phyloP scores from a whole-genome alignment of 2,888 invertebrate species.

The Hartigia nigra region DNA sequence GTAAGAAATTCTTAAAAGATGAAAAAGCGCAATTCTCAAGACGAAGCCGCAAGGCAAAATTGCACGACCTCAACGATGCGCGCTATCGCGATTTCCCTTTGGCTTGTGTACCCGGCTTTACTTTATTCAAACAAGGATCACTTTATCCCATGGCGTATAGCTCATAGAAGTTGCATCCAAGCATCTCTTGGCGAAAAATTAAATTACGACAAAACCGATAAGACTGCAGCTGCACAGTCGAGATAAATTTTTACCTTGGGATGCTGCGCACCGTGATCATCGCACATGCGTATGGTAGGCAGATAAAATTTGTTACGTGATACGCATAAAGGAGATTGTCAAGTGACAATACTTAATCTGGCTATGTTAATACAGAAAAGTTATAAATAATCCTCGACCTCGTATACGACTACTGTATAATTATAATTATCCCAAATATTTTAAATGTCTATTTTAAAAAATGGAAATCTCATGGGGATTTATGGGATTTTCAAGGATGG shows the following conservation, averaged over 20 bases:
- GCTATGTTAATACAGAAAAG: background rate
- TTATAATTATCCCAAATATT: background rate
- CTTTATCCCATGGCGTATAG: background rate
- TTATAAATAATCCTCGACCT: background rate
- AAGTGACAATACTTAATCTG: background rate
- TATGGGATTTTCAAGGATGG: background rate
- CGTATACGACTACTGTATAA: background rate
- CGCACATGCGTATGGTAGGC: background rate
- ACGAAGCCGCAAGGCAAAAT: constrained; percentile 21
- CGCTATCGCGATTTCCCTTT: constrained; percentile 39
- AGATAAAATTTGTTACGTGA: background rate
- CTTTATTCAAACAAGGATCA: background rate
- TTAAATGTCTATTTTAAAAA: background rate
- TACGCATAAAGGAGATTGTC: background rate
- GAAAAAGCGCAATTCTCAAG: background rate
- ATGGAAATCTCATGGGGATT: background rate
- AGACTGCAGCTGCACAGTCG: constrained; percentile 35
- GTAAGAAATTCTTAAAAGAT: background rate
- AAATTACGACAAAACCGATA: constrained; percentile 45
- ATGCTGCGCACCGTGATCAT: background rate
- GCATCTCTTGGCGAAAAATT: constrained; percentile 48
- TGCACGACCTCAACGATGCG: constrained; percentile 35
- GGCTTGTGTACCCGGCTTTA: background rate
- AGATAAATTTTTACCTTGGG: background rate
- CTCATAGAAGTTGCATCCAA: background rate